Evolutionary conservation across 2,888 invertebrate species (phyloP), one percentile per base, ranked within the genome.

Genomic region (Acleris emargana): DNA sequence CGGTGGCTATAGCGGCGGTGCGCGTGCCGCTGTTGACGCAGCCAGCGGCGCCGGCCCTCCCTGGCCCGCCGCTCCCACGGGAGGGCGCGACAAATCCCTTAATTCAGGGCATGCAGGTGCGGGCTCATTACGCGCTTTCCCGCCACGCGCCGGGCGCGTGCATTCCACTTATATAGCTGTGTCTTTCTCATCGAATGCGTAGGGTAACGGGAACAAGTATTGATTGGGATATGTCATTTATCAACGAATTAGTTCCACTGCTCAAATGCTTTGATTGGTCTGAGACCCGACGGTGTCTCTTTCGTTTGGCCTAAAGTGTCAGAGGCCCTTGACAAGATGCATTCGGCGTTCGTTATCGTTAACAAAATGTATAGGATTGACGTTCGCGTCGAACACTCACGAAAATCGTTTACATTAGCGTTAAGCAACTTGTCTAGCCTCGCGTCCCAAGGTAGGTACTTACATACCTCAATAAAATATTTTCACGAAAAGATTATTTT

Each of bases 51-150:
- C 80, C 49, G 18, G 78, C 76, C 78, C 80, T 78, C 78, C 74
- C 9, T 9, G 67, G 71, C 71, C 73, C 80, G 80, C 83, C 81
- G 83, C 74, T 91, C 91, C 90, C 91, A 91, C 91, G 91, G 88
- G 91, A 90, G 91, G 91, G 91, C 88, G 91, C 89, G 89, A 91
- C 87, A 91, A 90, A 91, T 91, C 91, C 91, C 86, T 84, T 91
- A 91, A 92, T 91, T 85, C 89, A 82, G 84, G 77, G 76, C 82
- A 77, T 88, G 91, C 91, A 91, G 91, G 91, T 92, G 91, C 88
- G 86, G 86, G 84, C 86, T 91, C 90, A 91, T 91, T 92, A 91
- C 86, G 84, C 81, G 85, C 82, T 88, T 86, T 87, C 76, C 84
- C 81, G 88, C 70, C 91, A 87, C 91, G 91, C 86, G 91, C 73